Percentiles rank a stretch among this genome's conserved stretches.
Conservation (phyloP, 2,888 invertebrate genomes). For the Chrysolina oricalcia region DNA sequence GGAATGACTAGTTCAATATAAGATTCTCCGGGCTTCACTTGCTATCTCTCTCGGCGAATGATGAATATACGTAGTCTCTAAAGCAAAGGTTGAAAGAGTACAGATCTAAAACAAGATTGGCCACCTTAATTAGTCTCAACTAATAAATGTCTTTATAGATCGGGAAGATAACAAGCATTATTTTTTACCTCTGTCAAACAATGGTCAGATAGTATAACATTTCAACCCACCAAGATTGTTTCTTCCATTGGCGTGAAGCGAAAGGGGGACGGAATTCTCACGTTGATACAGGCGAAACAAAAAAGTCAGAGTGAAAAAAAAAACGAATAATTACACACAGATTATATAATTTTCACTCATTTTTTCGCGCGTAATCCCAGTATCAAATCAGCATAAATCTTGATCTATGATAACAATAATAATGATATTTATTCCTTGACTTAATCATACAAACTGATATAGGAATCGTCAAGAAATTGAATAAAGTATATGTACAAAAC, state of each 20-base stretch:
- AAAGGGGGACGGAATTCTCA: constrained; percentile 22
- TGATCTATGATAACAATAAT: too few species aligned
- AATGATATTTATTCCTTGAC: too few species aligned
- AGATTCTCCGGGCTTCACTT: constrained; percentile 11
- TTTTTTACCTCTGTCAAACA: constrained; percentile 55
- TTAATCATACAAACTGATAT: too few species aligned
- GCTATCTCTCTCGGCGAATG: constrained; percentile 25
- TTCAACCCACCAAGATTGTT: constrained; percentile 50
- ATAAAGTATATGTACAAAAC: too few species aligned
- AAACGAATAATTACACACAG: too few species aligned
- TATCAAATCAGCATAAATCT: too few species aligned
- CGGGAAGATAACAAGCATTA: constrained; percentile 48
- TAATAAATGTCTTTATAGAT: constrained; percentile 56
- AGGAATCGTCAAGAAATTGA: too few species aligned
- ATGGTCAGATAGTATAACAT: constrained; percentile 53
- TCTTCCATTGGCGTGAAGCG: constrained; percentile 45
- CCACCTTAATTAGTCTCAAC: constrained; percentile 50
- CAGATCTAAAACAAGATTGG: constrained; percentile 50
- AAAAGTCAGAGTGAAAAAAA: too few species aligned
- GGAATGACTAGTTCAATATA: constrained; percentile 20
- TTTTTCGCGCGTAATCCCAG: too few species aligned
- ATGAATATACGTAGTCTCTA: constrained; percentile 20
- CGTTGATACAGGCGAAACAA: too few species aligned
- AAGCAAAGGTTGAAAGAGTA: constrained; percentile 25
- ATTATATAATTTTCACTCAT: too few species aligned